These are phyloP conservation scores for Synanthedon myopaeformis DNA, from an alignment of 2,888 invertebrate species.

Conservation along the genomic window DNA sequence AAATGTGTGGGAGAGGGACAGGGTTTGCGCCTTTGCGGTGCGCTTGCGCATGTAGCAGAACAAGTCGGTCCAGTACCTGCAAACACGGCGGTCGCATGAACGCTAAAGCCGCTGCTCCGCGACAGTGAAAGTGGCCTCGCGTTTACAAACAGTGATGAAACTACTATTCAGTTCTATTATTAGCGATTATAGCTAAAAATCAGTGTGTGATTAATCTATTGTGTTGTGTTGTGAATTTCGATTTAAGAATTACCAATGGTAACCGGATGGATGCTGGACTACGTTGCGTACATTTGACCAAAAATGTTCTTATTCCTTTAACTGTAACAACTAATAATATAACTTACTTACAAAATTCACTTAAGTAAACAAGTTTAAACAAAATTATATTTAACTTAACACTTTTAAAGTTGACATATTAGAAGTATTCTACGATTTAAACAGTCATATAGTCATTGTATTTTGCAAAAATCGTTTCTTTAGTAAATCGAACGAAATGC, in stretches of 20 bases:
- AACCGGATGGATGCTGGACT: constrained; percentile 18
- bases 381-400: too few relatives aligned
- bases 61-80: constrained; percentile 58
- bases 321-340: too few relatives aligned
- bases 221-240: constrained; percentile 19
- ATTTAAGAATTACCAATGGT: constrained; percentile 4
- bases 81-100: constrained; percentile 42
- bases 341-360: too few relatives aligned
- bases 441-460: too few relatives aligned
- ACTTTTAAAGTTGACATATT: too few relatives aligned
- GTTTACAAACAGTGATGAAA: constrained; percentile 13
- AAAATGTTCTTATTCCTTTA: neutral
- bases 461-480: too few relatives aligned
- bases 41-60: constrained; percentile 14
- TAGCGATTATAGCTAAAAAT: constrained; percentile 7
- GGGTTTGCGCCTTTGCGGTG: neutral
- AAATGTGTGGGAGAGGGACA: constrained; percentile 39
- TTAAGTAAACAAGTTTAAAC: too few relatives aligned
- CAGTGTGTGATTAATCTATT: constrained; percentile 12
- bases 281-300: constrained; percentile 4
- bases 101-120: constrained; percentile 15
- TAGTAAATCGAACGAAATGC: constrained; percentile 1
- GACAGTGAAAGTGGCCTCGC: constrained; percentile 52
- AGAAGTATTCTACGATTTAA: too few relatives aligned
- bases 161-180: constrained; percentile 4